A percentile compares a stretch with the other conserved stretches of the same genome.
Conservation (phyloP, 2,888 invertebrate genomes). For the Hypsopygia costalis region DNA sequence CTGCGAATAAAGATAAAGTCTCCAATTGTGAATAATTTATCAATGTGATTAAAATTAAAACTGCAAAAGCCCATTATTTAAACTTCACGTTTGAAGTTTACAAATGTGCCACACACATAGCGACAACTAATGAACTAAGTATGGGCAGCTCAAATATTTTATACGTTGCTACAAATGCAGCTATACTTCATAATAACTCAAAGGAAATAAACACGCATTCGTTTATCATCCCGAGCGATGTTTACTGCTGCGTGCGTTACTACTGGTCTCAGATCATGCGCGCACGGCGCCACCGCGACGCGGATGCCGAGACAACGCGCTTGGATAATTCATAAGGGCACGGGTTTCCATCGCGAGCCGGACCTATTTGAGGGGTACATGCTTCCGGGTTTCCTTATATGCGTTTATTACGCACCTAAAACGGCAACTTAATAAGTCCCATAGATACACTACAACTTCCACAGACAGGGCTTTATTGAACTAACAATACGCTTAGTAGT, state of each 20-base stretch:
- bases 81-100: slow-evolving; percentile 13
- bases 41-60: slow-evolving; percentile 7
- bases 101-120: slow-evolving; percentile 9
- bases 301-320: slow-evolving; percentile 43
- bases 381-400: slow-evolving; percentile 54
- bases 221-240: slow-evolving; percentile 53
- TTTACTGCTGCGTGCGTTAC: slow-evolving; percentile 47
- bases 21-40: slow-evolving; percentile 2
- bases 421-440: slow-evolving; percentile 38
- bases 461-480: background rate
- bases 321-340: slow-evolving; percentile 76
- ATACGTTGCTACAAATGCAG: background rate
- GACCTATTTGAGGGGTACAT: slow-evolving; percentile 33
- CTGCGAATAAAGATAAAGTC: background rate
- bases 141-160: background rate
- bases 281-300: slow-evolving; percentile 59
- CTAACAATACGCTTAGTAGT: slow-evolving; percentile 12
- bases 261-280: slow-evolving; percentile 22
- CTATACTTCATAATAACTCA: slow-evolving; percentile 29
- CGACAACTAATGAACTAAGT: slow-evolving; percentile 11
- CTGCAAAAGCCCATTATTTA: slow-evolving; percentile 10
- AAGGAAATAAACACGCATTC: slow-evolving; percentile 42
- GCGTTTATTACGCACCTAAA: slow-evolving; percentile 40
- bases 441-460: slow-evolving; percentile 19
- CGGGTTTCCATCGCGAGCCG: slow-evolving; percentile 35